Evolutionary conservation across 2,888 invertebrate genomes (phyloP), one percentile per base, ranked within the genome.

Genomic region (Rhingia rostrata): DNA sequence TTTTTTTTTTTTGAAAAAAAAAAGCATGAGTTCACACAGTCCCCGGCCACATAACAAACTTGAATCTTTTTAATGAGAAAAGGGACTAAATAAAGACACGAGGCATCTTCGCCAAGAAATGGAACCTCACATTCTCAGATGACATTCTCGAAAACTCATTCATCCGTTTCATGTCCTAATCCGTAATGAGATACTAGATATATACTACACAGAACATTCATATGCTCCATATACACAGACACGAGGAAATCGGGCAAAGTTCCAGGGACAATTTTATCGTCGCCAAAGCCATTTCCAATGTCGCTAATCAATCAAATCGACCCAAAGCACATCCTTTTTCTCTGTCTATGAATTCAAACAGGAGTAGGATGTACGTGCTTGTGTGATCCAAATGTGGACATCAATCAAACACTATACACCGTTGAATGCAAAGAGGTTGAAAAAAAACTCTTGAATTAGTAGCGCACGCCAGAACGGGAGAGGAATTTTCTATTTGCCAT

Each of bases 201-300:
- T n/a, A 14, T 7, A 45, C n/a, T 2, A 61, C n/a, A 4, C 39
- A 32, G 7, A n/a, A 54, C 6, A 49, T 22, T 1, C 30, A 4
- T 39, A 4, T 32, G 41, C 47, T 22, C 2, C 22, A 22, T 22
- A 22, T 22, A 22, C 22, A 22, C 22, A 22, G 2, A 32, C 43
- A 58, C 7, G 56, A 33, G 60, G 60, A 63, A 74, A 73, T 73
- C 64, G 73, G 79, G 78, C 83, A 39, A 73, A 63, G 63, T 83
- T 78, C 82, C 78, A 78, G 63, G 61, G 49, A 74, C 22, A 78
- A 74, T 84, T 84, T 64, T 79, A 84, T 84, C 74, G 83, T 84
- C 74, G 70, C 80, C 80, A 80, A 84, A 84, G 84, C 84, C 66
- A 80, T 84, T 84, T 61, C 80, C 80, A 75, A 84, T 84, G 84